Evolutionary conservation across 2,888 invertebrate species (phyloP).

Genomic region (Chrysodeixis includens): DNA sequence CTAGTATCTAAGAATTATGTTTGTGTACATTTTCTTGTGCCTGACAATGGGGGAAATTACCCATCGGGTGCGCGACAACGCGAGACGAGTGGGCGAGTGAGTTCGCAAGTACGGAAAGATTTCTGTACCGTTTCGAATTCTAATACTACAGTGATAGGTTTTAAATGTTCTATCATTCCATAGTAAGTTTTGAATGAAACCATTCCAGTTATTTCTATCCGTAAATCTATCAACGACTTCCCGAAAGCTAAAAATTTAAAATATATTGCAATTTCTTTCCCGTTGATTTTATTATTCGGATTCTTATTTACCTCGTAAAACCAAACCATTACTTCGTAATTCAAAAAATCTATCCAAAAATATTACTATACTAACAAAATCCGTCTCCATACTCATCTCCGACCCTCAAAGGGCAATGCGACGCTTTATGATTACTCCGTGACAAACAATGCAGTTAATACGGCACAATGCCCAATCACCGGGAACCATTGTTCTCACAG

Average conservation of each 20-base stretch:
- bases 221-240: no score
- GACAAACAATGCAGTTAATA: constrained; percentile 87
- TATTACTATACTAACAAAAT: constrained; percentile 22
- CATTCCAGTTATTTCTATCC: no score
- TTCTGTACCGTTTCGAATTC: not conserved
- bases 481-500: constrained; percentile 61
- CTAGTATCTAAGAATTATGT: constrained; percentile 43
- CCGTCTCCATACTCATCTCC: constrained; percentile 62
- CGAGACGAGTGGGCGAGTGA: constrained; percentile 70
- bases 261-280: no score
- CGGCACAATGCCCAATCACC: constrained; percentile 87
- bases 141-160: no score
- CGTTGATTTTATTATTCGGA: no score
- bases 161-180: no score
- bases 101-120: constrained; percentile 61
- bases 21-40: constrained; percentile 79
- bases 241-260: no score
- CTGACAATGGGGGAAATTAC: constrained; percentile 88
- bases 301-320: no score
- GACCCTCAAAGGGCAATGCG: constrained; percentile 75
- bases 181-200: no score
- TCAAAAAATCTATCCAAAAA: no score
- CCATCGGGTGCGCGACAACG: constrained; percentile 80
- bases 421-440: constrained; percentile 81
- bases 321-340: no score